Base-by-base conservation (phyloP, 2,888 invertebrate species). In the Lathronympha strigana region DNA sequence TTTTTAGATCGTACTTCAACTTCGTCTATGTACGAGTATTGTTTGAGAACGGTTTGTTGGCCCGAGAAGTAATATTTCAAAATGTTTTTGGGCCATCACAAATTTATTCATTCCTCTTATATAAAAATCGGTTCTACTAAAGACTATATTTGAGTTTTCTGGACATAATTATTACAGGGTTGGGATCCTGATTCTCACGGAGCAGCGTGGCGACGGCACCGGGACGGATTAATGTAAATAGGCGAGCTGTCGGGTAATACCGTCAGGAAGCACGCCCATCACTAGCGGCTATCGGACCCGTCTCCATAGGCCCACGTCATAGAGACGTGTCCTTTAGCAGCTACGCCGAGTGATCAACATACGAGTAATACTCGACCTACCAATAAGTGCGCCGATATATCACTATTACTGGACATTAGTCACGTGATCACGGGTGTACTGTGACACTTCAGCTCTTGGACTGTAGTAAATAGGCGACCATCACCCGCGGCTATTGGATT, bases 191-290 rank as follows among this genome's bases (percentile, higher is more conserved):
- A 67, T 74, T 80, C 78, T 69, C 80, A 78, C 77, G 78, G 70
- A 68, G 58, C 61, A 70, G 61, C 51, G 47, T 9, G 43, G 19
- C 45, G 47, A 47, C 53, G 71, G 66, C 71, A 71, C 67, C 80
- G 78, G 71, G 77, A 77, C 82, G 80, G 82, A 86, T 86, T 86
- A 85, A 82, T 82, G 88, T 88, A 89, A 89, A 90, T 84, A 90
- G 84, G 82, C 78, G 78, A 72, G 76, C 70, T 73, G 76, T 69
- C 76, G 75, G 72, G 68, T 67, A 68, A 71, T 75, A 69, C 72
- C 73, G 74, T 69, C 85, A 84, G 90, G 90, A 90, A 88, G 80
- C 82, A 87, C 79, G 88, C 81, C 79, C 79, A 77, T 78, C 77
- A 72, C 76, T 81, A 77, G 77, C 74, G 77, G 73, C 76, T 73